Percentiles rank a stretch among this genome's conserved stretches.
phyloP scores from a whole-genome alignment of 2,888 invertebrate genomes.

The Pristionchus fissidentatus region DNA sequence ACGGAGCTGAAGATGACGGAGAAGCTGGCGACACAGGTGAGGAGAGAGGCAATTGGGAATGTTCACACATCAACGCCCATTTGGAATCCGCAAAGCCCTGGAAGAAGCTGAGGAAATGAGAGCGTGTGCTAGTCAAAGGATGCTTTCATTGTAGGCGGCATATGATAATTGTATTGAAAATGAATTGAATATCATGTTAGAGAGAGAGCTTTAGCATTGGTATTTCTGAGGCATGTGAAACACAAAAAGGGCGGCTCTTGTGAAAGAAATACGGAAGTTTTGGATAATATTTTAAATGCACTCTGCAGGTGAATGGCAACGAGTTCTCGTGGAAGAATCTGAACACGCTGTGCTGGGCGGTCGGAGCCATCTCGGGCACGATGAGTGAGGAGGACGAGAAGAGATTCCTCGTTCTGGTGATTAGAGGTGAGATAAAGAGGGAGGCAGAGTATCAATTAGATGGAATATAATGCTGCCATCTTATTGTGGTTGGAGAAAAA shows the following conservation, averaged over 20 bases:
- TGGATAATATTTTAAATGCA: no score
- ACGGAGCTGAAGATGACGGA: conserved; percentile 99
- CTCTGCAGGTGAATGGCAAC: conserved; percentile 88
- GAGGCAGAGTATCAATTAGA: background rate
- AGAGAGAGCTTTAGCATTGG: no score
- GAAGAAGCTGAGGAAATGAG: no score
- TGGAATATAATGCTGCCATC: no score
- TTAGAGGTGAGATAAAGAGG: conserved; percentile 81
- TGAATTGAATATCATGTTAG: no score
- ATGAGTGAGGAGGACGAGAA: conserved; percentile 99
- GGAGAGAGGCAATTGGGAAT: conserved; percentile 75
- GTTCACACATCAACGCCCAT: no score
- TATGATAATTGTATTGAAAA: no score
- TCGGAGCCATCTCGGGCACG: conserved; percentile 98
- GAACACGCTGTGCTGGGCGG: conserved; percentile 99
- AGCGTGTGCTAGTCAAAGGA: no score
- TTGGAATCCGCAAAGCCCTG: no score
- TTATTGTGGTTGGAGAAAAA: background rate
- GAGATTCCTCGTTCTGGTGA: conserved; percentile 97
- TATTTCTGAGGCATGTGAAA: no score
- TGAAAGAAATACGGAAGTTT: background rate
- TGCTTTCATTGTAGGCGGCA: no score
- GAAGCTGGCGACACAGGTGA: conserved; percentile 90
- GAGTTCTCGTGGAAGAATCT: conserved; percentile 99
- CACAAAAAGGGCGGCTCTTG: background rate